Evolutionary conservation across 2,888 invertebrate genomes (phyloP).

Genomic region (Empis livida): DNA sequence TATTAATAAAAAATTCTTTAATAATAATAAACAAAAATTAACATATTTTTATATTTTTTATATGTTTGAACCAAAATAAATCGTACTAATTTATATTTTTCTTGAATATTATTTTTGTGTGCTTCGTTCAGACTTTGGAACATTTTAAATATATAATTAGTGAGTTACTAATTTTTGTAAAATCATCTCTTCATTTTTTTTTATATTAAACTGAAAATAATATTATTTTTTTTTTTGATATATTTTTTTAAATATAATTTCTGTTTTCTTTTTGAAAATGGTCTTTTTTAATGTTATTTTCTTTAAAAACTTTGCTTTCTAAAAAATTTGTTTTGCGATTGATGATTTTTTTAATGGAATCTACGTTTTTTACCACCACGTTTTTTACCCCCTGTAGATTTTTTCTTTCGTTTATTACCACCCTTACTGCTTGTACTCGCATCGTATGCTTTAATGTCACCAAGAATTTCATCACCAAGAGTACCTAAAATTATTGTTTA

Average conservation of each 20-base stretch:
- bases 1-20: too few species aligned
- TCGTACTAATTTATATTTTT: not conserved
- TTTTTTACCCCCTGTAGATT: slow-evolving; percentile 29
- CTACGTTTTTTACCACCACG: slow-evolving; percentile 41
- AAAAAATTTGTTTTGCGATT: not conserved
- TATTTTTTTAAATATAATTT: slow-evolving; percentile 3
- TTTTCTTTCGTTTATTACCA: slow-evolving; percentile 34
- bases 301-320: not conserved
- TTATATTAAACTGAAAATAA: not conserved
- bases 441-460: slow-evolving; percentile 37
- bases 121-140: slow-evolving; percentile 14
- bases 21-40: too few species aligned
- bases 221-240: not conserved
- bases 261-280: not conserved
- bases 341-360: slow-evolving; percentile 26
- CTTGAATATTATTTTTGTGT: slow-evolving; percentile 9
- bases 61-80: too few species aligned
- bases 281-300: not conserved
- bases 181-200: slow-evolving; percentile 8
- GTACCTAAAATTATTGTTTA: slow-evolving; percentile 27
- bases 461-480: slow-evolving; percentile 69
- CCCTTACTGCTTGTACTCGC: slow-evolving; percentile 15
- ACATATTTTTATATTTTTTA: too few species aligned
- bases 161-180: slow-evolving; percentile 6
- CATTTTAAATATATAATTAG: slow-evolving; percentile 6